Conservation (phyloP, 2,888 invertebrate species). For the Trissoscelio sp. region DNA sequence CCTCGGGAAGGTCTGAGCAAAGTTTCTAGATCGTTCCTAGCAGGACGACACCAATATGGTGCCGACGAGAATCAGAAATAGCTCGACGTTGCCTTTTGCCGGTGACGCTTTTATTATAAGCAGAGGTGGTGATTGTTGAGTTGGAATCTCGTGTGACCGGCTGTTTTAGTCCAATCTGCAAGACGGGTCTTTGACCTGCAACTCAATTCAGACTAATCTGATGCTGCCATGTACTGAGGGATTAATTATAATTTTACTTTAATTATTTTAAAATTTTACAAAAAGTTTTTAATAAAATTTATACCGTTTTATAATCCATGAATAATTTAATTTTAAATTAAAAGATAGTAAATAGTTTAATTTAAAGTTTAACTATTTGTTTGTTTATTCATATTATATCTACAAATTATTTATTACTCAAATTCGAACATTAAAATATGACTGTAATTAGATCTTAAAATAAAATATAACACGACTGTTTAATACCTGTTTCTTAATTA, state of each 20-base stretch:
- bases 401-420: no score
- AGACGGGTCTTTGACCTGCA: conserved; percentile 86
- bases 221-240: conserved; percentile 85
- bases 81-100: conserved; percentile 84
- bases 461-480: no score
- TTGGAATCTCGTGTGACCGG: conserved; percentile 90
- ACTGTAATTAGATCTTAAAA: no score
- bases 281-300: no score
- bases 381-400: no score
- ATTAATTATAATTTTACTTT: conserved; percentile 26
- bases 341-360: no score
- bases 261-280: no score
- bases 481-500: no score
- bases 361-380: no score
- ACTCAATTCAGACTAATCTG: conserved; percentile 96
- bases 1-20: conserved; percentile 94
- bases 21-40: conserved; percentile 88
- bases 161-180: conserved; percentile 91
- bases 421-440: no score
- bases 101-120: conserved; percentile 84
- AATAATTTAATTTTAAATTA: no score
- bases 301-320: no score
- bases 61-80: conserved; percentile 91
- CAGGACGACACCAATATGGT: conserved; percentile 87
- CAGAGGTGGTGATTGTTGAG: conserved; percentile 84